Base-by-base conservation (phyloP, 1,140 invertebrate species). In the Orchesella cincta region DNA sequence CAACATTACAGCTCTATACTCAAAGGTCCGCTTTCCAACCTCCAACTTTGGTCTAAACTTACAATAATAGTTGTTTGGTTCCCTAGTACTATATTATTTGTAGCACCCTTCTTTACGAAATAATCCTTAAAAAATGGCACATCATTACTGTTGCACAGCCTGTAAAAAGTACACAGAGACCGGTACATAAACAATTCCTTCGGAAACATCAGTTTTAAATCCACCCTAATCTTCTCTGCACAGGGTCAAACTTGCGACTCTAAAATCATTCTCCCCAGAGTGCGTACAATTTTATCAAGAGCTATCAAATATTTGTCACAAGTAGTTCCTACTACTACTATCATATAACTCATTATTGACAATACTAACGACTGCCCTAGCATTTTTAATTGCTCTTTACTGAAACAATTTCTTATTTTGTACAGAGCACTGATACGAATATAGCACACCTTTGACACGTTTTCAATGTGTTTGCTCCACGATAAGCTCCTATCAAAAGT, bases 261-360 rank as follows among this genome's bases (percentile, higher is more conserved):
- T 23, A 64, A 26, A 5, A 64, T 23, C 28, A 64, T 12, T 64
- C 57, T n/a, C 20, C 8, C 57, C 57, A 64, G 8, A 12, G 57
- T 14, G 5, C 26, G 12, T 14, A 64, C 28, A 12, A 64, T 23
- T 64, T 29, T 64, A 14, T 64, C 26, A 23, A 29, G 8, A 12
- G 23, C 12, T 23, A 16, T 64, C 20, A 64, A 29, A 23, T 64
- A 12, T 64, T 23, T 12, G 5, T 64, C 8, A 8, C 8, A 12
- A 12, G 57, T 23, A 12, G 23, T 23, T 23, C 57, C 57, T 12
- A 8, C 5, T n/a, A 64, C 57, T 14, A 8, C 5, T 12, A 8
- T 23, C 57, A 64, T 64, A 23, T 64, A 64, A 26, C 23, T 64
- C 8, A 64, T 14, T 23, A 64, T 64, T 64, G 57, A 64, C n/a